Conservation (phyloP, 2,797 vertebrate species). For the Propithecus deckenii region DNA sequence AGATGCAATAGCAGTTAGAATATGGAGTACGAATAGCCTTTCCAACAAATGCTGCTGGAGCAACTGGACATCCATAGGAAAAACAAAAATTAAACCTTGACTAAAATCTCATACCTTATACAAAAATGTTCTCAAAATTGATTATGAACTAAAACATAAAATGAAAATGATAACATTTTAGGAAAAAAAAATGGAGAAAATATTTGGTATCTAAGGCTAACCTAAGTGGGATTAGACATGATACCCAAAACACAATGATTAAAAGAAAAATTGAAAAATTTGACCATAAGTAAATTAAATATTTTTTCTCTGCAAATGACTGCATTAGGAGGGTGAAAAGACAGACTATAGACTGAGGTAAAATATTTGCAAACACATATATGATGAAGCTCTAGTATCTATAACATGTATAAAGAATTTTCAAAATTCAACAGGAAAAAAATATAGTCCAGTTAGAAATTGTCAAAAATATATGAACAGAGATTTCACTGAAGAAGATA, state of each 20-base stretch:
- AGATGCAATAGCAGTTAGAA: not conserved
- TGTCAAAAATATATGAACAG: not conserved
- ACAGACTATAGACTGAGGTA: too few relatives aligned
- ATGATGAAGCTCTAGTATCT: not conserved
- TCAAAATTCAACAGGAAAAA: not conserved
- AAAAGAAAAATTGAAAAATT: not conserved
- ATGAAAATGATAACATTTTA: not conserved
- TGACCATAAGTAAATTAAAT: not conserved
- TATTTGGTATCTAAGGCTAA: not conserved
- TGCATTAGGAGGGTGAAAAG: not conserved
- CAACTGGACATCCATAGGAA: not conserved
- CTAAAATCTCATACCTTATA: not conserved
- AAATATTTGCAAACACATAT: not conserved
- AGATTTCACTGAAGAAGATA: not conserved
- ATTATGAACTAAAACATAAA: not conserved
- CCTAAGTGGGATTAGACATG: not conserved
- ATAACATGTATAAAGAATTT: not conserved
- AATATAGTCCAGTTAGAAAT: not conserved
- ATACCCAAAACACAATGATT: not conserved
- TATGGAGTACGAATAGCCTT: not conserved
- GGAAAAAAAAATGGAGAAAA: not conserved
- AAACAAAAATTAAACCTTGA: not conserved
- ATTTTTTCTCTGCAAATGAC: not conserved
- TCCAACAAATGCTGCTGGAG: not conserved
- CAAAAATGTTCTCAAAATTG: not conserved